Percentiles rank a stretch among this genome's conserved stretches.
These are phyloP conservation scores for Chrysomela aeneicollis DNA, from an alignment of 2,888 invertebrate genomes.

Conservation along the genomic window DNA sequence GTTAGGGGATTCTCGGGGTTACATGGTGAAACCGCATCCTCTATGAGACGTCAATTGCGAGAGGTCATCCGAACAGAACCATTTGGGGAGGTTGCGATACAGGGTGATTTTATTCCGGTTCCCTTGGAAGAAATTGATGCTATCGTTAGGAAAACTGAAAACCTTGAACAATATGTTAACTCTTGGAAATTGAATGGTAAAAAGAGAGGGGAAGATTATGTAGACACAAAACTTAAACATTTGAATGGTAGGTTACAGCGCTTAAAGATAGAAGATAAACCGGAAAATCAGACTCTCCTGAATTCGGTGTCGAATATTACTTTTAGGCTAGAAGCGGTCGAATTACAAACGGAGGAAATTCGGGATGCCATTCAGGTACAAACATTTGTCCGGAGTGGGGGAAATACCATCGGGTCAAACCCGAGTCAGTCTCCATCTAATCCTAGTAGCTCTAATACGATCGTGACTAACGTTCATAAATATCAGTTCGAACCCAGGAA, in stretches of 20 bases:
- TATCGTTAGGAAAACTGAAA: background rate
- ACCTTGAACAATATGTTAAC: background rate
- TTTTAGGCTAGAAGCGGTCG: background rate
- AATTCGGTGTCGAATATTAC: background rate
- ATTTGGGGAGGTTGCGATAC: background rate
- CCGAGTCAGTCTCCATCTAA: background rate
- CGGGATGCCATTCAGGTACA: no score
- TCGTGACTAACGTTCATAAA: background rate
- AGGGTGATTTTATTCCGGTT: background rate
- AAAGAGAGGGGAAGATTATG: no score
- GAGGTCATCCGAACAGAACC: background rate
- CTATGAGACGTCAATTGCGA: conserved; percentile 4
- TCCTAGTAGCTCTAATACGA: background rate
- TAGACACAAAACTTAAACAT: conserved; percentile 7
- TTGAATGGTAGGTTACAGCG: conserved; percentile 3
- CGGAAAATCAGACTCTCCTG: no score
- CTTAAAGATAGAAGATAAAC: no score
- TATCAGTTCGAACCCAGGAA: no score
- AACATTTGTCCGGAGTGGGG: no score
- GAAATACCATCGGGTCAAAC: no score
- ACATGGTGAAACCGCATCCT: background rate
- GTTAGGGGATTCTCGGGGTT: background rate
- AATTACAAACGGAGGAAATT: conserved; percentile 1
- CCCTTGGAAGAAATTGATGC: background rate
- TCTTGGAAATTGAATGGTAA: no score